These are phyloP conservation scores for Glossophaga mutica DNA, from an alignment of 2,797 vertebrate species.

Conservation along the genomic window DNA sequence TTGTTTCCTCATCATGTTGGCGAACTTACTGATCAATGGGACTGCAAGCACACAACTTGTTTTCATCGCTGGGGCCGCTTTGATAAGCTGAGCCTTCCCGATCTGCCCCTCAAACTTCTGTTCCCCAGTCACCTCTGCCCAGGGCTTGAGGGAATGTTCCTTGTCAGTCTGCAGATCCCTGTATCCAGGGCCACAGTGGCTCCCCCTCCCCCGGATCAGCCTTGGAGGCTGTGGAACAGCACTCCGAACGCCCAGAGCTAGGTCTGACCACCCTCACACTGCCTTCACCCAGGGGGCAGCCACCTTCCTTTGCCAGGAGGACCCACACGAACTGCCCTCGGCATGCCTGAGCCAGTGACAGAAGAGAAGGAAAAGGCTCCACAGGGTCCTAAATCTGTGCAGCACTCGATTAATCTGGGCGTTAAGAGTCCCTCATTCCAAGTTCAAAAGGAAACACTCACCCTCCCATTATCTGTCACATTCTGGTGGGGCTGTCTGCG, in stretches of 20 bases:
- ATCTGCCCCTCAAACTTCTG: neutral
- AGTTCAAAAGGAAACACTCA: neutral
- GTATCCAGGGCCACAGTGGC: neutral
- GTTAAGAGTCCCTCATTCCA: neutral
- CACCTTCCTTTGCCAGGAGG: slow-evolving; percentile 85
- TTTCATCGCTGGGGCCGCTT: neutral
- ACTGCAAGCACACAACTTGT: slow-evolving; percentile 81
- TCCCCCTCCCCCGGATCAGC: neutral
- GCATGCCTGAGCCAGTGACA: slow-evolving; percentile 55
- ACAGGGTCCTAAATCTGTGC: neutral
- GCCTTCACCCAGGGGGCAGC: slow-evolving; percentile 78
- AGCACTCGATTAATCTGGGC: neutral
- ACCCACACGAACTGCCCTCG: slow-evolving; percentile 18
- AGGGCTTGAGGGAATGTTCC: neutral
- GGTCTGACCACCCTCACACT: neutral
- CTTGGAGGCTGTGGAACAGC: neutral
- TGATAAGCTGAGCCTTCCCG: neutral
- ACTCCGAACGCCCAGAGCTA: neutral
- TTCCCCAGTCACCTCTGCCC: neutral
- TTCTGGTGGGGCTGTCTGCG: neutral
- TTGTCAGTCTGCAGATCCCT: neutral
- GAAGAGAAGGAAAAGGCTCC: neutral
- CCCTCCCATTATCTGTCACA: neutral
- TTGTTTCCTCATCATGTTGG: slow-evolving; percentile 94
- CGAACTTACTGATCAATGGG: slow-evolving; percentile 92